Conservation (phyloP, 2,113 vertebrate genomes). For the Pitta sordida region DNA sequence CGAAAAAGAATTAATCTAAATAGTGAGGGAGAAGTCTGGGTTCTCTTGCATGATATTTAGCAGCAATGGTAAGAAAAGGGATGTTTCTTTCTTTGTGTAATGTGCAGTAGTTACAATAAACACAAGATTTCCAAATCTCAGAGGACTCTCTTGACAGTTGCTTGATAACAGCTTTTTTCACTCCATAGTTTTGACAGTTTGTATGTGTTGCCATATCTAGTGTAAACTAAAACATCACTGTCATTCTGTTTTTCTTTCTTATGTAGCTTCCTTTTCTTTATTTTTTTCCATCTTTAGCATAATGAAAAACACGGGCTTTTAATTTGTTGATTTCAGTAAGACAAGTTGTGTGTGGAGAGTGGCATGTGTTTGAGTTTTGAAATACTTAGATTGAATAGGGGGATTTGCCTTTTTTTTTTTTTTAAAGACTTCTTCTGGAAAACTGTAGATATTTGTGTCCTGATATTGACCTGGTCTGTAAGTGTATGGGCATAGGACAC, state of each 20-base stretch:
- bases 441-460: background rate
- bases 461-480: constrained; percentile 53
- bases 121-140: constrained; percentile 86
- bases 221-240: constrained; percentile 87
- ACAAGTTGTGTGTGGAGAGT: constrained; percentile 72
- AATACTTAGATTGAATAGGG: constrained; percentile 62
- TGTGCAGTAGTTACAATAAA: constrained; percentile 85
- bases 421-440: background rate
- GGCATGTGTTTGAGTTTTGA: constrained; percentile 75
- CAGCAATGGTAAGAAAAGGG: constrained; percentile 75
- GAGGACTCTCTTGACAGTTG: constrained; percentile 85
- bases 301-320: constrained; percentile 81
- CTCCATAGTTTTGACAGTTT: constrained; percentile 87
- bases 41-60: constrained; percentile 79
- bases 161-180: constrained; percentile 86
- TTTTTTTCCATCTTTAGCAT: constrained; percentile 70
- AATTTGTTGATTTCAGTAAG: constrained; percentile 71
- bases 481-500: background rate
- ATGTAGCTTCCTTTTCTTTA: constrained; percentile 69
- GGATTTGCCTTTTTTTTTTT: background rate
- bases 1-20: constrained; percentile 69
- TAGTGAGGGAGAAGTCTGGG: constrained; percentile 68
- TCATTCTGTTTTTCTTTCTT: constrained; percentile 82
- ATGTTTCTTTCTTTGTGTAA: constrained; percentile 84
- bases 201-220: constrained; percentile 83